Base-by-base conservation (phyloP, 2,113 vertebrate species). In the Passer domesticus region DNA sequence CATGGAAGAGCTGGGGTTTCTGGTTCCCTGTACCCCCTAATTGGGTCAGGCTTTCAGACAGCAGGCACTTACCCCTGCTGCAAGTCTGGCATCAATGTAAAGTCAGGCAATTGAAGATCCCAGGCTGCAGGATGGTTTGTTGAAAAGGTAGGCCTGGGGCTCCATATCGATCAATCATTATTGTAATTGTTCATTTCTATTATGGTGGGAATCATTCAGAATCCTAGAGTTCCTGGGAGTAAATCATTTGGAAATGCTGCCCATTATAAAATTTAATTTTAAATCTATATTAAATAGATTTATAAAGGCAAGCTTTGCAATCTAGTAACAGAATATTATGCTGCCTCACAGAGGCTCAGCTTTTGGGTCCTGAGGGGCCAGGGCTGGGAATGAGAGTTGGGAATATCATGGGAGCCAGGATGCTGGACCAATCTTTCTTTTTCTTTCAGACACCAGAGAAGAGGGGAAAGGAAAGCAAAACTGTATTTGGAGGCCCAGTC, bases 401-500 rank as follows among this genome's bases (percentile, higher is more conserved):
- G 47, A 30, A 22, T 0, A 1, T 28, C 8, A 10, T 47, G 66
- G 35, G 69, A 90, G 53, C 13, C 63, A 22, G 43, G 25, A 67
- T 95, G 60, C 60, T 91, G 79, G 83, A 93, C 73, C 58, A 84
- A 84, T 67, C 94, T 90, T 84, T 89, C 31, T 90, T 94, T 97
- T 83, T 92, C 31, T 92, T 87, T 67, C 97, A 99, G 99, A 91
- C 17, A 7, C 53, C 97, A 59, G 98, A 98, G 94, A 98, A 98
- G 96, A 98, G 95, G 94, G 98, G 97, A 96, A 98, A 98, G 86
- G 98, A 99, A 88, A 97, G 92, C 89, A 98, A 98, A 96, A 95
- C 96, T 22, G 97, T 97, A 10, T 99, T 99, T 78, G 99, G 99
- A 94, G 99, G 99, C 31, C 98, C 99, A 62, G 98, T 99, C 59